Conservation (phyloP, 1,140 invertebrate genomes). For the Globodera rostochiensis region DNA sequence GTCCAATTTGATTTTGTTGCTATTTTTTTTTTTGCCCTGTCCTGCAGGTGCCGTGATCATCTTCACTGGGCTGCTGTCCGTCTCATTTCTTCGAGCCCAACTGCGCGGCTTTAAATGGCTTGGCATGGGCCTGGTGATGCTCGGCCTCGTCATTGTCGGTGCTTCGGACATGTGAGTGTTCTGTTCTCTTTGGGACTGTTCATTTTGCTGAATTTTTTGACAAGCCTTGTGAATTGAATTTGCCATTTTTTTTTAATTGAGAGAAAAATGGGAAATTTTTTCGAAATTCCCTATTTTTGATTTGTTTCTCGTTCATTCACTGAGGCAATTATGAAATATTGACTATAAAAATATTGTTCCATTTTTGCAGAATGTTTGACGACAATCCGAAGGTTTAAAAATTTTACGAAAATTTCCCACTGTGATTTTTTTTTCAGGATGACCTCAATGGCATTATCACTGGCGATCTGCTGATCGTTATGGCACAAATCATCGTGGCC, state of each 20-base stretch:
- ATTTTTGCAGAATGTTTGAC: constrained; percentile 51
- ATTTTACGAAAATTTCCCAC: constrained; percentile 57
- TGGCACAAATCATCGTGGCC: constrained; percentile 80
- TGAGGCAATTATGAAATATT: no score
- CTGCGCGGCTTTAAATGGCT: constrained; percentile 75
- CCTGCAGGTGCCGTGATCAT: constrained; percentile 81
- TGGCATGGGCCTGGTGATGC: constrained; percentile 79
- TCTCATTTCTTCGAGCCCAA: constrained; percentile 79
- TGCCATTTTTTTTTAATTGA: no score
- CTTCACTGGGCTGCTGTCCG: constrained; percentile 86
- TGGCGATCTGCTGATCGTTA: constrained; percentile 87
- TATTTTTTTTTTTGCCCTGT: no score
- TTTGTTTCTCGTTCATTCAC: no score
- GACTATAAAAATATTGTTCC: no score
- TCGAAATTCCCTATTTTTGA: no score
- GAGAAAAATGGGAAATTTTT: no score
- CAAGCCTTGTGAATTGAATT: no score
- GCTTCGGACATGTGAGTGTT: constrained; percentile 73
- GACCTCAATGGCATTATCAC: constrained; percentile 66
- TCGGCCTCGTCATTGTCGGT: constrained; percentile 82
- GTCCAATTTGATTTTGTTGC: background rate
- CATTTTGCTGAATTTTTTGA: no score
- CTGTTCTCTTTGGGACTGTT: no score
- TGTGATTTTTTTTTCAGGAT: background rate
- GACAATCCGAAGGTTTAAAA: constrained; percentile 72